These are phyloP conservation scores for Mactromeris polynyma DNA, from an alignment of 2,888 invertebrate genomes.

Conservation along the genomic window DNA sequence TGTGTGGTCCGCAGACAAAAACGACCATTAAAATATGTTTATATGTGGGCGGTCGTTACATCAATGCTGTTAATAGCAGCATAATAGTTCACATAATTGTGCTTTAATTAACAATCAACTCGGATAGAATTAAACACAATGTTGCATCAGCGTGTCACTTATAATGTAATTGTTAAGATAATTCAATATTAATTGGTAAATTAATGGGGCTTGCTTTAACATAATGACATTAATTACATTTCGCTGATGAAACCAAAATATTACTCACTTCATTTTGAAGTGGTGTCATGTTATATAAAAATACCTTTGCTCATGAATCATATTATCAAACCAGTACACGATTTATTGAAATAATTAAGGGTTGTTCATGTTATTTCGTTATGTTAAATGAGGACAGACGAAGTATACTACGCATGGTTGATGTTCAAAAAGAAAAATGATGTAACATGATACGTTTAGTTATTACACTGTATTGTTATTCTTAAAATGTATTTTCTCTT, in stretches of 20 bases:
- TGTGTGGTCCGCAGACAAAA: slow-evolving; percentile 5
- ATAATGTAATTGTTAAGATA: background rate
- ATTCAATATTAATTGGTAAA: background rate
- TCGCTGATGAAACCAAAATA: background rate
- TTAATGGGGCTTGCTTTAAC: background rate
- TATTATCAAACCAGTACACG: background rate
- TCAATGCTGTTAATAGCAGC: background rate
- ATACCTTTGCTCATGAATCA: background rate
- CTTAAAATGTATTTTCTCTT: background rate
- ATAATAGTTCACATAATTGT: slow-evolving; percentile 24
- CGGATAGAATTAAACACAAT: background rate
- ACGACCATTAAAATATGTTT: background rate
- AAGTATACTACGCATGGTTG: background rate
- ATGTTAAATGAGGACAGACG: background rate
- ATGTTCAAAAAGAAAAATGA: background rate
- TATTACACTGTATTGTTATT: background rate
- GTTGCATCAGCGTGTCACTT: background rate
- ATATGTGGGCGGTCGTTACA: background rate
- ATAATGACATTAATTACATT: background rate
- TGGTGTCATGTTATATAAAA: background rate
- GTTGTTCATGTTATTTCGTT: background rate
- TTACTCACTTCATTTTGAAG: background rate
- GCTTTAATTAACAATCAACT: slow-evolving; percentile 15
- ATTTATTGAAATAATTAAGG: background rate
- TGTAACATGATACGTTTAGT: background rate